A percentile compares a stretch with the other conserved stretches of the same genome.
Conservation (phyloP, 2,888 invertebrate species). For the Chouioia cunea region DNA sequence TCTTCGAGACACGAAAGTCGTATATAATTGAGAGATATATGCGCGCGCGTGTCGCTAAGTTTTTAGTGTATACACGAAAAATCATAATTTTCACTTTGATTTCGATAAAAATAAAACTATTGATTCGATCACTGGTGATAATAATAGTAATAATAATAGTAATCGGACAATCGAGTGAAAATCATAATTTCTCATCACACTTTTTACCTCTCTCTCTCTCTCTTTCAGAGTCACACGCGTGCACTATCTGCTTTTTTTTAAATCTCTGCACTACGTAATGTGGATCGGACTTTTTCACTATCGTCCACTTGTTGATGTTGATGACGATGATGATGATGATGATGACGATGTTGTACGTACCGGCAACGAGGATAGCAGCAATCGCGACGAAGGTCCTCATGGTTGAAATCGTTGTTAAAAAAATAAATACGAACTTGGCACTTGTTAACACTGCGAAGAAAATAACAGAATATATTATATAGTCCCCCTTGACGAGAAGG, state of each 20-base stretch:
- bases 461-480: too few relatives aligned
- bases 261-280: background rate
- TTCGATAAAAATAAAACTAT: too few relatives aligned
- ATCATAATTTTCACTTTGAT: too few relatives aligned
- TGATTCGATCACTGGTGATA: too few relatives aligned
- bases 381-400: constrained; percentile 67
- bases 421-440: constrained; percentile 31
- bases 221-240: background rate
- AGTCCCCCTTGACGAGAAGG: constrained; percentile 58
- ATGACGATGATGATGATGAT: background rate
- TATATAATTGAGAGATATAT: too few relatives aligned
- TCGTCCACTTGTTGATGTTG: background rate
- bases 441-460: constrained; percentile 19
- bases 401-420: constrained; percentile 4
- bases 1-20: too few relatives aligned
- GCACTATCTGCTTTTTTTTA: background rate
- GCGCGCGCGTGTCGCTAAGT: too few relatives aligned
- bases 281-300: background rate
- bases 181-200: too few relatives aligned
- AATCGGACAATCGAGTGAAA: too few relatives aligned
- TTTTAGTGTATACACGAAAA: too few relatives aligned
- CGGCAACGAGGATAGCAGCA: constrained; percentile 66
- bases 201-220: too few relatives aligned
- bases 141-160: too few relatives aligned
- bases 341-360: constrained; percentile 59